These are phyloP conservation scores for Luehdorfia chinensis DNA, from an alignment of 1,140 invertebrate species.

Conservation along the genomic window DNA sequence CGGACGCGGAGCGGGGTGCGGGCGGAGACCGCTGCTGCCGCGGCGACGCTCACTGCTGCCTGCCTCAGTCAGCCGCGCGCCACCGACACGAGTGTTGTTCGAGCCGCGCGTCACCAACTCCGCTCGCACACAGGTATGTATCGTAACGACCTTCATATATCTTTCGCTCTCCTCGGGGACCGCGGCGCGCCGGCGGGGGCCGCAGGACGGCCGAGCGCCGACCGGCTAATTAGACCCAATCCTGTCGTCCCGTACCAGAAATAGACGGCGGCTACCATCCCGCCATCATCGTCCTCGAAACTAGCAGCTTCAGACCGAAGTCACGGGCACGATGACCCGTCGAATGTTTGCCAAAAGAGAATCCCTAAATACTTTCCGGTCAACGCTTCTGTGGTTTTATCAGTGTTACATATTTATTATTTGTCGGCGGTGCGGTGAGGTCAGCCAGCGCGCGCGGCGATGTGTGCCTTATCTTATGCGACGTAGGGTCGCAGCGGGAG, in stretches of 20 bases:
- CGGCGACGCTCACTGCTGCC: constrained; percentile 54
- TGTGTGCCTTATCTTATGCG: constrained; percentile 65
- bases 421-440: constrained; percentile 69
- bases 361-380: constrained; percentile 68
- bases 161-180: constrained; percentile 21
- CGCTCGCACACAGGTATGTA: constrained; percentile 59
- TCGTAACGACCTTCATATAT: constrained; percentile 44
- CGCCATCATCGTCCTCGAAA: constrained; percentile 28
- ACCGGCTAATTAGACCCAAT: constrained; percentile 20
- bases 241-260: constrained; percentile 33
- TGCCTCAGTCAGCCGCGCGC: constrained; percentile 63
- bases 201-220: neutral
- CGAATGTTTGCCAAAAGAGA: constrained; percentile 50
- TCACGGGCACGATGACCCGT: constrained; percentile 43
- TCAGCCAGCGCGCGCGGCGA: constrained; percentile 59
- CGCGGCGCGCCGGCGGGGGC: constrained; percentile 10
- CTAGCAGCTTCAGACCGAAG: too few relatives aligned
- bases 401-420: constrained; percentile 77
- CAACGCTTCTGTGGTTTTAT: constrained; percentile 71
- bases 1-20: constrained; percentile 22
- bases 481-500: constrained; percentile 49
- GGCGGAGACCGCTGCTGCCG: constrained; percentile 50
- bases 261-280: constrained; percentile 36
- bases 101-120: constrained; percentile 43
- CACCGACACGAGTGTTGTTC: constrained; percentile 59